Conservation (phyloP, 2,888 invertebrate genomes). For the Ormyrus thymus region DNA sequence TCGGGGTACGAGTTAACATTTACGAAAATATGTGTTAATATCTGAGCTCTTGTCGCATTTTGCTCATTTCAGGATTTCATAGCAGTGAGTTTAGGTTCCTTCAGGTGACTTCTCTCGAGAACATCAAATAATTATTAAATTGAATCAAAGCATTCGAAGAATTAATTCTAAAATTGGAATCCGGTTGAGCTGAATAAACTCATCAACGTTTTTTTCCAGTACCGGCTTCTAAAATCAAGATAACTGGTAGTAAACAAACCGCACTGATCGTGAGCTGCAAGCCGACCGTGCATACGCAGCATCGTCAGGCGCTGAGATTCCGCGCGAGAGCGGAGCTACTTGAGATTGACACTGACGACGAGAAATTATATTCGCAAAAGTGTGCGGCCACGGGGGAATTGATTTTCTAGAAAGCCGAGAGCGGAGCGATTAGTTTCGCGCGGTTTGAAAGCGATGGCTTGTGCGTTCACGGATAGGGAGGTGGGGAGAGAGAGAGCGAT, state of each 20-base stretch:
- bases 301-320: too few relatives aligned
- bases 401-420: conserved; percentile 9
- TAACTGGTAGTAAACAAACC: too few relatives aligned
- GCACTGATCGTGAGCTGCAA: too few relatives aligned
- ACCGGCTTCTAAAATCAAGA: too few relatives aligned
- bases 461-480: neutral
- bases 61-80: neutral
- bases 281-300: too few relatives aligned
- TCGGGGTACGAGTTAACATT: neutral
- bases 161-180: too few relatives aligned
- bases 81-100: neutral
- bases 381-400: neutral
- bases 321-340: neutral
- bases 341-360: conserved; percentile 25
- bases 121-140: too few relatives aligned
- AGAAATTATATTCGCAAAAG: conserved; percentile 30
- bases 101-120: too few relatives aligned
- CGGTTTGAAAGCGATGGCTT: neutral
- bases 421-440: conserved; percentile 9
- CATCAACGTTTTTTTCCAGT: too few relatives aligned
- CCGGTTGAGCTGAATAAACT: too few relatives aligned
- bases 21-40: neutral
- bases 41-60: neutral
- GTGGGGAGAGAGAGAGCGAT: neutral
- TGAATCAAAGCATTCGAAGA: too few relatives aligned